phyloP scores from a whole-genome alignment of 2,113 vertebrate species.

The Lates calcarifer region DNA sequence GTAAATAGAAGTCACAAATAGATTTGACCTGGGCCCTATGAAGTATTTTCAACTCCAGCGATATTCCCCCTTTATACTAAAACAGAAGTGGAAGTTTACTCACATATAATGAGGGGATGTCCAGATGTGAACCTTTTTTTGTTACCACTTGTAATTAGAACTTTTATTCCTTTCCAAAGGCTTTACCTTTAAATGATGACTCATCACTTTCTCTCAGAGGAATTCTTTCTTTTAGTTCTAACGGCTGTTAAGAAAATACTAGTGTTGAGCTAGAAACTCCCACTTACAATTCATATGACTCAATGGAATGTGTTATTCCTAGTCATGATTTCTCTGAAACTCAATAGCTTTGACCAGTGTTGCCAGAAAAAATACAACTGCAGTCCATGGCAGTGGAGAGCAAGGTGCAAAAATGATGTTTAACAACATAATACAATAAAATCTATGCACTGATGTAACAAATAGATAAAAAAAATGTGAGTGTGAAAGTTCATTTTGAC shows the following conservation, averaged over 20 bases:
- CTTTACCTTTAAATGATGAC: constrained; percentile 1
- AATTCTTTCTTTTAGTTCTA: background rate
- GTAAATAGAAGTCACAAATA: background rate
- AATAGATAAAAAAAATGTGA: background rate
- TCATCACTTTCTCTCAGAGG: constrained; percentile 1
- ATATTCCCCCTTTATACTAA: background rate
- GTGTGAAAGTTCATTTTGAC: background rate
- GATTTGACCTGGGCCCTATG: background rate
- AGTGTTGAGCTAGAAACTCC: constrained; percentile 15
- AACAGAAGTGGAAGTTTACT: background rate
- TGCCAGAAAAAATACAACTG: background rate
- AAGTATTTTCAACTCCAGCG: background rate
- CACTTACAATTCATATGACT: constrained; percentile 44
- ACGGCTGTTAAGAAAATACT: background rate
- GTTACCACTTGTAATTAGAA: background rate
- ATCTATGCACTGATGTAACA: background rate
- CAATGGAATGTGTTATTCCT: constrained; percentile 18
- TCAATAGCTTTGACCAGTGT: background rate
- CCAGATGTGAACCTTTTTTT: background rate
- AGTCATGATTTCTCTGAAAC: constrained; percentile 27
- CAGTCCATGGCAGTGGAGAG: background rate
- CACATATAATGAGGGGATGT: no score
- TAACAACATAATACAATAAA: background rate
- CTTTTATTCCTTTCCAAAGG: background rate
- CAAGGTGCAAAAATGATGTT: background rate